Base-by-base conservation (phyloP, 2,113 vertebrate species). In the Melanotaenia duboulayi region DNA sequence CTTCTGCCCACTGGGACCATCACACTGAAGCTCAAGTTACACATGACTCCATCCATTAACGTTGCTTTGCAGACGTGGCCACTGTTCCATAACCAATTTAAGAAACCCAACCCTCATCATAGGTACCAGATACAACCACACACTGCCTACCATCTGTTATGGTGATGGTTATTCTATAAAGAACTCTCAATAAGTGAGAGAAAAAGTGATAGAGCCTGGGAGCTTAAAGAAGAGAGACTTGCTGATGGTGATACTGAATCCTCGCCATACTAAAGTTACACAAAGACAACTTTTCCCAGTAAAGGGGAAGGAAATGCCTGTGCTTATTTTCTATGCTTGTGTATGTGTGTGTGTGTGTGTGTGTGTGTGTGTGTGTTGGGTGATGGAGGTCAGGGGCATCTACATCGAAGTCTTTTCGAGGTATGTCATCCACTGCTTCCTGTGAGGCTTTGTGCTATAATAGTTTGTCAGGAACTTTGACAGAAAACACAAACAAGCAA, bases 291-390 rank as follows among this genome's bases (percentile, higher is more conserved):
- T 76, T 66, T 80, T 74, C 83, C 37, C 56, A 19, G 74, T 60
- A 44, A 90, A 87, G 50, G 74, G 90, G 89, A 91, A 93, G 92
- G 90, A 92, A 92, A 90, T 80, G 77, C 82, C 73, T 80, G 64
- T 74, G 72, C 56, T 78, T 58, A 83, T 81, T 87, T 73, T 88
- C 22, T 65, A 25, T 59, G 56, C 35, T n/a, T 66, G 19, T 63
- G 55, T 63, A 32, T 52, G 44, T 46, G 23, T 40, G 19, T 54
- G 32, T 71, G 54, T 39, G 28, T 62, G 35, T 73, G 69, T 46
- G 40, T 44, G 39, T 39, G 48, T 57, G 50, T 66, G 48, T 40
- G 48, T 56, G 49, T n/a, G n/a, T n/a, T n/a, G n/a, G n/a, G n/a
- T n/a, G n/a, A n/a, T n/a, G n/a, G n/a, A n/a, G n/a, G 63, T 63